Conservation (phyloP, 1,140 invertebrate genomes). For the Cydia pomonella region DNA sequence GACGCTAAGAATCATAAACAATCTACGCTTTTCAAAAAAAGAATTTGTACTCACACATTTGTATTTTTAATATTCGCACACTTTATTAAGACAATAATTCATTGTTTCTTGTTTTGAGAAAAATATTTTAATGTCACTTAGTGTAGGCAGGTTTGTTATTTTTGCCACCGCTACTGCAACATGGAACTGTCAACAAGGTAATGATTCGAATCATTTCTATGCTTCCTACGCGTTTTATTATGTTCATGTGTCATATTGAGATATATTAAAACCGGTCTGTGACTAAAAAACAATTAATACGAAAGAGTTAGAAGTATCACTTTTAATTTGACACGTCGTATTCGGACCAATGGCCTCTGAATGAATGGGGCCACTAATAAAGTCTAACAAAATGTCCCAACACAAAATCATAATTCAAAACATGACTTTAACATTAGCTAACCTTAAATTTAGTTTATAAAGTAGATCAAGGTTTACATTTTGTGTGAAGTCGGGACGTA, state of each 20-base stretch:
- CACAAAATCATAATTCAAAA: conserved; percentile 28
- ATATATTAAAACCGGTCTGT: conserved; percentile 16
- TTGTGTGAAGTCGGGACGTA: conserved; percentile 42
- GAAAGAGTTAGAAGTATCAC: neutral
- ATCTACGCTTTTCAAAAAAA: neutral
- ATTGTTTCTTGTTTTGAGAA: neutral
- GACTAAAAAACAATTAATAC: conserved; percentile 21
- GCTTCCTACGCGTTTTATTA: conserved; percentile 49
- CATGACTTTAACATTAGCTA: conserved; percentile 26
- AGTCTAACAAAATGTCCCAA: conserved; percentile 8
- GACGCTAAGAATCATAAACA: neutral
- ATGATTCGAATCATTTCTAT: conserved; percentile 49
- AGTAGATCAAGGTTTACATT: conserved; percentile 49
- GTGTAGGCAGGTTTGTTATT: conserved; percentile 3
- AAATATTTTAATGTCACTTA: neutral
- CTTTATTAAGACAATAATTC: neutral
- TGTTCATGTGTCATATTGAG: conserved; percentile 42
- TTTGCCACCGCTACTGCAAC: conserved; percentile 35
- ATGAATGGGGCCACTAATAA: conserved; percentile 15
- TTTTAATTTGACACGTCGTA: neutral
- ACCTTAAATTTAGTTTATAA: conserved; percentile 34
- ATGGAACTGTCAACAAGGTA: conserved; percentile 39
- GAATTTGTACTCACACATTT: neutral
- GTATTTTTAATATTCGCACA: neutral
- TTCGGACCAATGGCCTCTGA: neutral